Percentiles rank a stretch among this genome's conserved stretches.
These are phyloP conservation scores for Hirundichthys speculiger DNA, from an alignment of 2,113 vertebrate species.

Conservation along the genomic window DNA sequence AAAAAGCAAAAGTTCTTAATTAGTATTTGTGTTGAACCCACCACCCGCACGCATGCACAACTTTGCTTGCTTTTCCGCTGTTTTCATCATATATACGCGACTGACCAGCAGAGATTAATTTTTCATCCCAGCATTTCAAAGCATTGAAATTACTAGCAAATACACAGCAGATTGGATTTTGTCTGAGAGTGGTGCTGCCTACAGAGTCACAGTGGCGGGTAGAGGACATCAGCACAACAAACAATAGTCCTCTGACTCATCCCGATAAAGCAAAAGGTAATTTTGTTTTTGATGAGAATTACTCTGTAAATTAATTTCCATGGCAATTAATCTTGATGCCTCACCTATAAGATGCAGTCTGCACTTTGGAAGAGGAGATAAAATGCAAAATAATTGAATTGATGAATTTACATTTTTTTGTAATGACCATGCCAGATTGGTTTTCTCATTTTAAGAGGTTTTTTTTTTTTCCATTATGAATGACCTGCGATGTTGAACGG, in stretches of 20 bases:
- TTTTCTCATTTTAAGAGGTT: slow-evolving; percentile 65
- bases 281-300: slow-evolving; percentile 75
- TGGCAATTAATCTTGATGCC: slow-evolving; percentile 73
- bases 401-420: slow-evolving; percentile 72
- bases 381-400: slow-evolving; percentile 79
- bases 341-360: slow-evolving; percentile 68
- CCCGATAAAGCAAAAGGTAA: slow-evolving; percentile 70
- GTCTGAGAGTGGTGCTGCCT: slow-evolving; percentile 31
- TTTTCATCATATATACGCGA: slow-evolving; percentile 47
- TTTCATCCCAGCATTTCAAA: slow-evolving; percentile 53
- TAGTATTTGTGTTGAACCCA: not conserved
- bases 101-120: slow-evolving; percentile 31
- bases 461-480: slow-evolving; percentile 62
- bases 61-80: slow-evolving; percentile 19
- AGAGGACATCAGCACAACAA: slow-evolving; percentile 45
- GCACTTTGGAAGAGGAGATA: slow-evolving; percentile 71
- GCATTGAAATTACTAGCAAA: slow-evolving; percentile 53
- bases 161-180: slow-evolving; percentile 55
- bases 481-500: slow-evolving; percentile 53
- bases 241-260: slow-evolving; percentile 56
- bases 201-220: slow-evolving; percentile 5
- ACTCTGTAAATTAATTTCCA: slow-evolving; percentile 76
- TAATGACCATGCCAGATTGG: slow-evolving; percentile 69
- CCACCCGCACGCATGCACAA: not conserved
- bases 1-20: not conserved